phyloP scores from a whole-genome alignment of 2,113 vertebrate species.

The Quiscalus mexicanus region DNA sequence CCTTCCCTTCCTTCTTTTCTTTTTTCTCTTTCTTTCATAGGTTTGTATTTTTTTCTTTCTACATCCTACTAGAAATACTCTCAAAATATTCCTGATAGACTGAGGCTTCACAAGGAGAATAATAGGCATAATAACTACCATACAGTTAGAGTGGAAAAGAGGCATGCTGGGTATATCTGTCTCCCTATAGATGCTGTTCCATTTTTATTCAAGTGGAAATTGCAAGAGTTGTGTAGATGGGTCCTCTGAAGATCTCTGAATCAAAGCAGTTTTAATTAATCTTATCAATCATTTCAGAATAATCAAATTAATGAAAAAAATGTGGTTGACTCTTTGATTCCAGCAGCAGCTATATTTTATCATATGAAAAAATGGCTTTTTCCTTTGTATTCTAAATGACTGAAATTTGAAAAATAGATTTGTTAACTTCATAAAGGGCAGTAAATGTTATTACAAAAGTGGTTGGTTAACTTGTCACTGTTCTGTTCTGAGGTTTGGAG shows the following conservation, averaged over 20 bases:
- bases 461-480: conserved; percentile 77
- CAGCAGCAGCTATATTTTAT: conserved; percentile 71
- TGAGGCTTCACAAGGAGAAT: conserved; percentile 42
- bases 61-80: neutral
- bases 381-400: conserved; percentile 74
- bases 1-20: neutral
- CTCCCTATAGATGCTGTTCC: conserved; percentile 58
- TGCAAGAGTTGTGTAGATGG: conserved; percentile 56
- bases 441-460: conserved; percentile 76
- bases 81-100: conserved; percentile 28
- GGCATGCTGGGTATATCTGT: conserved; percentile 65
- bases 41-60: neutral
- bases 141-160: conserved; percentile 35
- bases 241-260: conserved; percentile 69
- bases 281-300: conserved; percentile 75
- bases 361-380: conserved; percentile 73
- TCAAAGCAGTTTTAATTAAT: conserved; percentile 75
- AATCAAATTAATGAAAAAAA: conserved; percentile 77
- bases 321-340: conserved; percentile 66
- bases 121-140: conserved; percentile 62
- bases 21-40: neutral
- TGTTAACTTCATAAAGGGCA: conserved; percentile 79
- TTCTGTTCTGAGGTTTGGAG: conserved; percentile 65
- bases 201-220: conserved; percentile 70
- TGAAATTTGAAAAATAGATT: conserved; percentile 79